phyloP scores from a whole-genome alignment of 2,113 vertebrate genomes.

The Ondatra zibethicus region DNA sequence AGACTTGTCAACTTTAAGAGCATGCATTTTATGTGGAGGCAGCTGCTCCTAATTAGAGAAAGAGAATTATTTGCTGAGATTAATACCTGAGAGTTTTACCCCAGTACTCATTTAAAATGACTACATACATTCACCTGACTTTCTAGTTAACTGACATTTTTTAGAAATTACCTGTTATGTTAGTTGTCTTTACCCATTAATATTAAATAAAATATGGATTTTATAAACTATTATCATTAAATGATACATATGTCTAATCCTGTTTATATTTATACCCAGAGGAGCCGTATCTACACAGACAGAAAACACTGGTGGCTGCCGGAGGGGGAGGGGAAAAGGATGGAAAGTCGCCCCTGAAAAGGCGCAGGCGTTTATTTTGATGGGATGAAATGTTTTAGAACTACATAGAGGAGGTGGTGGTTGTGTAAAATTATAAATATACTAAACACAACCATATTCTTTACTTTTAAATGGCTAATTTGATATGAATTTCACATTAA shows the following conservation, averaged over 20 bases:
- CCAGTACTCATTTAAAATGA: not conserved
- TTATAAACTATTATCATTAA: not conserved
- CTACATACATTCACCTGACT: not conserved
- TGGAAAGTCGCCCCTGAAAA: not conserved
- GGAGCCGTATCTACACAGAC: not conserved
- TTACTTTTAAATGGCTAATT: not conserved
- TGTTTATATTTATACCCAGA: not conserved
- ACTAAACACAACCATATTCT: not conserved
- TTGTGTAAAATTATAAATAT: not conserved
- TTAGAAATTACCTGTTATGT: not conserved
- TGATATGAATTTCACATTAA: not conserved
- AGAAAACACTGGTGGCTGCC: not conserved
- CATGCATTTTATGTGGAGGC: not conserved
- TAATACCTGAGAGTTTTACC: not conserved
- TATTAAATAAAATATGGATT: slow-evolving; percentile 18
- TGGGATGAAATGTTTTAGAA: not conserved
- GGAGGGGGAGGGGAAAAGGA: not conserved
- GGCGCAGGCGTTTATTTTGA: not conserved
- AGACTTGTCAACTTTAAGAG: not conserved
- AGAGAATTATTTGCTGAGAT: not conserved
- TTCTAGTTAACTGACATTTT: not conserved
- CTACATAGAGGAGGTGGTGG: not conserved
- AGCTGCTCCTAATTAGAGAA: not conserved
- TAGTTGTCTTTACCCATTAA: not conserved
- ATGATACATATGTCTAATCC: no score